phyloP scores from a whole-genome alignment of 2,888 invertebrate genomes.

The Himalopsyche kuldschensis region DNA sequence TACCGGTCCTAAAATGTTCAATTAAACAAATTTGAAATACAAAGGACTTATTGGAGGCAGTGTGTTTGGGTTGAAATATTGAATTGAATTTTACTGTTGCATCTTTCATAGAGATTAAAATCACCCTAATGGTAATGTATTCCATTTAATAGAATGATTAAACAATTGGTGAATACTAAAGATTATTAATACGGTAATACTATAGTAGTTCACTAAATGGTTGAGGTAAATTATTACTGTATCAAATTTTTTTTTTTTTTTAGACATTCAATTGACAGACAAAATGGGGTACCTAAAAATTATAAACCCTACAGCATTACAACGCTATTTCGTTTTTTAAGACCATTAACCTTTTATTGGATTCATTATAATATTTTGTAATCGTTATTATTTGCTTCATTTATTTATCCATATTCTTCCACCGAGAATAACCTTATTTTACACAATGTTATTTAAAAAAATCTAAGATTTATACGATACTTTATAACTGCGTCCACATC shows the following conservation, averaged over 20 bases:
- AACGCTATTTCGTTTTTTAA: not conserved
- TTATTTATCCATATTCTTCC: not conserved
- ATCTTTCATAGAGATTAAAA: not conserved
- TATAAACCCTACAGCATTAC: not conserved
- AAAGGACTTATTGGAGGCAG: too few relatives aligned
- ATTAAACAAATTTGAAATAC: too few relatives aligned
- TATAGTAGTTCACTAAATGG: not conserved
- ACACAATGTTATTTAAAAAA: not conserved
- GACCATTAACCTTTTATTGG: not conserved
- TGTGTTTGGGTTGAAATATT: too few relatives aligned
- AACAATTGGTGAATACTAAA: not conserved
- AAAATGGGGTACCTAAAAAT: not conserved
- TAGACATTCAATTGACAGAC: not conserved
- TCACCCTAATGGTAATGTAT: not conserved
- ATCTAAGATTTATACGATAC: not conserved
- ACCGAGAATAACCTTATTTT: not conserved
- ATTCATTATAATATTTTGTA: not conserved
- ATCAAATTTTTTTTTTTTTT: not conserved
- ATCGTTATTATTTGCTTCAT: not conserved
- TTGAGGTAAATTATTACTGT: not conserved
- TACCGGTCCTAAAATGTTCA: too few relatives aligned
- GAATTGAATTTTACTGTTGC: too few relatives aligned
- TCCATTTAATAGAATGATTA: not conserved
- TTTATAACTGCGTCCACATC: not conserved
- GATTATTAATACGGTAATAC: not conserved